Base-by-base conservation (phyloP, 2,113 vertebrate genomes). In the Lasiurus borealis region DNA sequence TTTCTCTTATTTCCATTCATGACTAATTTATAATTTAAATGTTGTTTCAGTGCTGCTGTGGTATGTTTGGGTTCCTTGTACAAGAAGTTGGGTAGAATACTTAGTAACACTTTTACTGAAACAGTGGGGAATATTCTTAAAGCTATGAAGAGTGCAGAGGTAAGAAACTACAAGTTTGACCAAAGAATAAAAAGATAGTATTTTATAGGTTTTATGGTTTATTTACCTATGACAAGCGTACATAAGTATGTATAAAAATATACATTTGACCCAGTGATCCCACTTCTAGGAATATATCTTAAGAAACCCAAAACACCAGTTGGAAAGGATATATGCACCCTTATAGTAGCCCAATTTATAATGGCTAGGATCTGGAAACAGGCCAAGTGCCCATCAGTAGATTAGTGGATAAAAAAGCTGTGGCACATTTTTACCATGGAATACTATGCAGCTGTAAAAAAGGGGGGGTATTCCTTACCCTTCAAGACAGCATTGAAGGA, bases 71-170 rank as follows among this genome's bases (percentile, higher is more conserved):
- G 99, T 31, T 98, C 99, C 95, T 97, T 99, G 96, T 99, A 99
- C 92, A 99, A 99, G 98, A 99, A 99, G 95, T 98, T 99, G 92
- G 99, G 99, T 83, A 98, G 99, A 97, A 98, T 99, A 95, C 98
- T 99, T 81, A 98, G 97, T 95, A 98, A 98, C 94, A 99, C 98
- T 95, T 99, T 99, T 97, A 98, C 98, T 97, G 99, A 99, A 91
- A 98, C 99, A 5, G 97, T 99, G 96, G 97, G 98, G 85, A 99
- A 99, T 98, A 98, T 99, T 93, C 98, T 99, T 97, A 99, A 99
- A 98, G 99, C 99, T 95, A 98, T 99, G 98, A 99, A 99, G 98
- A 99, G 98, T 97, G 99, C 99, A 34, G 99, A 99, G 99, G 99
- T 99, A 98, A 98, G 98, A 96, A 92, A 96, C 90, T 84, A 85